Evolutionary conservation across 2,797 vertebrate species (phyloP), one percentile per base, ranked within the genome.

Genomic region (Sebastes flavidus): DNA sequence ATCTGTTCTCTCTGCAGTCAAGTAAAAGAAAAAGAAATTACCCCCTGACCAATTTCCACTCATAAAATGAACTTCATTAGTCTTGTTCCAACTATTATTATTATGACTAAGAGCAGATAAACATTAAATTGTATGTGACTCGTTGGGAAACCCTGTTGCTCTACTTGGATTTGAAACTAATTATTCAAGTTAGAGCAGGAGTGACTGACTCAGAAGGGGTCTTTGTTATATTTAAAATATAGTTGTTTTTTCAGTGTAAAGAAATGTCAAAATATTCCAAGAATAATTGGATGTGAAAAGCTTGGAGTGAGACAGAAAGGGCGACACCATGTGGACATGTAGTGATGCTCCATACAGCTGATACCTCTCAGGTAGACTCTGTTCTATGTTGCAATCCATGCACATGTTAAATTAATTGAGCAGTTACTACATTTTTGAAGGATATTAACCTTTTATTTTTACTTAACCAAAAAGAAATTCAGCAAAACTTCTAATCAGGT

Each of bases 271-370:
- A 78, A 61, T 49, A 72, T 30, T 13, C 6, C 6, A 13, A 24
- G 8, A n/a, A 8, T 34, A n/a, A 52, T 13, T 77, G 49, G 22
- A 55, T 20, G n/a, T 34, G 20, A 58, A 63, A 60, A 77, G 16
- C 6, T n/a, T 32, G 24, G 27, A 66, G 24, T 12, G 32, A 72
- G 80, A 49, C 83, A 60, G 63, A 38, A 85, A 91, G 87, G 34
- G 93, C 90, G 94, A 87, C 94, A 86, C 88, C 91, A 24, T 70
- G 93, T 92, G 94, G 93, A 60, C 78, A 68, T 63, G 24, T 13
- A 20, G 42, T 18, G 58, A 79, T 4, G 56, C 52, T 32, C 14
- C 38, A 8, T 65, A 56, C 78, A 65, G 60, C 56, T 56, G 65
- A 69, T 61, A 65, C 63, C 49, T 69, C 60, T 2, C 84, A 78